Conservation (phyloP, 2,888 invertebrate genomes). For the Protophormia terraenovae region DNA sequence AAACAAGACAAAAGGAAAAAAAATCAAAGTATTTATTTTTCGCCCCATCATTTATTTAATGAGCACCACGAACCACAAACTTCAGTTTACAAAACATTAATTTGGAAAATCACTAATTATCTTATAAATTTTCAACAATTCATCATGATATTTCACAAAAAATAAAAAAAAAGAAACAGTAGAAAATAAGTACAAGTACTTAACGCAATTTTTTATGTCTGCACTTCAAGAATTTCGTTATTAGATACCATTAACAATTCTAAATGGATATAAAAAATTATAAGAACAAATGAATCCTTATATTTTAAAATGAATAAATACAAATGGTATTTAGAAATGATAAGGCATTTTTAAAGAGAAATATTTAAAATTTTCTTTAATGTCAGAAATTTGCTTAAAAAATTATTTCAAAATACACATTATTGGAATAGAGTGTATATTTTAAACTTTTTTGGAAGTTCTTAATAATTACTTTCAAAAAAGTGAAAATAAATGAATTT, state of each 20-base stretch:
- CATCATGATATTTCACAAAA: slow-evolving; percentile 34
- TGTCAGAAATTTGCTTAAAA: neutral
- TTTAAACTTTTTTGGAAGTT: too few species aligned
- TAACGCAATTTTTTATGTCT: neutral
- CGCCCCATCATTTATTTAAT: slow-evolving; percentile 52
- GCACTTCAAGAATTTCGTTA: neutral
- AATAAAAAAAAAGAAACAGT: neutral
- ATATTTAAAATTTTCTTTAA: neutral
- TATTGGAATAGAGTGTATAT: too few species aligned
- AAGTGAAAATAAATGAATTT: too few species aligned
- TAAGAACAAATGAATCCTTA: neutral
- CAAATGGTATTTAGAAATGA: slow-evolving; percentile 37
- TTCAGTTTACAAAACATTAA: slow-evolving; percentile 1
- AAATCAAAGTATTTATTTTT: slow-evolving; percentile 30
- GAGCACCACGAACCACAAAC: slow-evolving; percentile 8
- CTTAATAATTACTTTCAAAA: too few species aligned
- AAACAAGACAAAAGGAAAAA: neutral
- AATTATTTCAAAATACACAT: too few species aligned
- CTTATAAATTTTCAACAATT: slow-evolving; percentile 22
- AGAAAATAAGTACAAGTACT: slow-evolving; percentile 18
- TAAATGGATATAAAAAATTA: neutral
- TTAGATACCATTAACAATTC: slow-evolving; percentile 7
- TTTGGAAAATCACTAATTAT: slow-evolving; percentile 57
- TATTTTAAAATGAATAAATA: slow-evolving; percentile 6
- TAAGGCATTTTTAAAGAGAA: neutral